Conservation (phyloP, 2,888 invertebrate species). For the Synanthedon andrenaeformis region DNA sequence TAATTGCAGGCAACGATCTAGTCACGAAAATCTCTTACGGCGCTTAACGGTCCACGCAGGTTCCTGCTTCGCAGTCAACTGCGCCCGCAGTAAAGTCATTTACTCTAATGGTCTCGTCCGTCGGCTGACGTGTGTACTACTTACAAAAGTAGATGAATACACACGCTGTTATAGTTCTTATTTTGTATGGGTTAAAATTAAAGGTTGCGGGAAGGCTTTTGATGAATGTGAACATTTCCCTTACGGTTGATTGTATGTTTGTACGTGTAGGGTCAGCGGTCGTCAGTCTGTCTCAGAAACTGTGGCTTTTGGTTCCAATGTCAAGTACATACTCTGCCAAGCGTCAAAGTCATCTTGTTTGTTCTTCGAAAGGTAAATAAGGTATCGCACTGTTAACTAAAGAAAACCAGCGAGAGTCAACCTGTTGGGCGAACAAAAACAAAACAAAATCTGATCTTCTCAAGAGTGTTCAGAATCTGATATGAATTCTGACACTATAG, state of each 20-base stretch:
- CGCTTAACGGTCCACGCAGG: slow-evolving; percentile 25
- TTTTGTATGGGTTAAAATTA: background rate
- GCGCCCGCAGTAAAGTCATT: slow-evolving; percentile 33
- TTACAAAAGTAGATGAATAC: background rate
- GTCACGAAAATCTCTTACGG: slow-evolving; percentile 43
- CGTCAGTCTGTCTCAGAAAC: background rate
- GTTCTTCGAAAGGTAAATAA: too few relatives aligned
- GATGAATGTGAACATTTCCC: background rate
- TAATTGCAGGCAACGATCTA: slow-evolving; percentile 31
- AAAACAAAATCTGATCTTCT: too few relatives aligned
- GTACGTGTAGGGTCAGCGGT: background rate
- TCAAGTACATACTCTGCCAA: too few relatives aligned
- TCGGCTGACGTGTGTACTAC: slow-evolving; percentile 15
- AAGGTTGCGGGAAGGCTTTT: background rate
- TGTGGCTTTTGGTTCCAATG: too few relatives aligned
- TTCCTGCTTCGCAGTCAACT: background rate
- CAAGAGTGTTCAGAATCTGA: too few relatives aligned
- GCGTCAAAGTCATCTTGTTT: too few relatives aligned
- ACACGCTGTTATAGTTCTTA: background rate
- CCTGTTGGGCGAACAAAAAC: too few relatives aligned
- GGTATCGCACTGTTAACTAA: too few relatives aligned
- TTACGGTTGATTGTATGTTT: background rate
- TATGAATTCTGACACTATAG: too few relatives aligned
- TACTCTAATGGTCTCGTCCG: slow-evolving; percentile 40
- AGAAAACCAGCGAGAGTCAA: too few relatives aligned